Evolutionary conservation across 2,888 invertebrate genomes (phyloP).

Genomic region (Amaurobius ferox): DNA sequence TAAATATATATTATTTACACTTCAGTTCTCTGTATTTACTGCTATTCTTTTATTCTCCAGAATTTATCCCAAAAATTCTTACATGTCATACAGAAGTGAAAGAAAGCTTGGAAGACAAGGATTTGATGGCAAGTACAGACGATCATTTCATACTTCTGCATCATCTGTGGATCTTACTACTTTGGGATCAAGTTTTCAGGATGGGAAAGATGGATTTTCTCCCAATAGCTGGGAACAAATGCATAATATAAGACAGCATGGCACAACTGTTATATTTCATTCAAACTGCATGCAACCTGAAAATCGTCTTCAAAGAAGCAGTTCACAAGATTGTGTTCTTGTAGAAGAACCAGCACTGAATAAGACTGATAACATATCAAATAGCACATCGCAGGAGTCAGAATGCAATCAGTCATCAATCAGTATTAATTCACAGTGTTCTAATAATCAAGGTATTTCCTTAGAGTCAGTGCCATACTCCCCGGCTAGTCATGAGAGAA

Average conservation of each 20-base stretch:
- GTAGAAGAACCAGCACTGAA: slow-evolving; percentile 31
- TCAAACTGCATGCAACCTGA: slow-evolving; percentile 74
- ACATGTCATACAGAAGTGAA: slow-evolving; percentile 85
- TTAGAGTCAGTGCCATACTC: slow-evolving; percentile 61
- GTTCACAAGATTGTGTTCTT: slow-evolving; percentile 51
- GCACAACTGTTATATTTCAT: slow-evolving; percentile 77
- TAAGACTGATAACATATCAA: slow-evolving; percentile 52
- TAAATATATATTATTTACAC: too few relatives aligned
- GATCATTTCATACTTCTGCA: slow-evolving; percentile 81
- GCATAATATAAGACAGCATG: slow-evolving; percentile 76
- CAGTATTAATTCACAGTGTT: slow-evolving; percentile 50
- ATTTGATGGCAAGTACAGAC: slow-evolving; percentile 86
- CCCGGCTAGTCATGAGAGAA: slow-evolving; percentile 66
- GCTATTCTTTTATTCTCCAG: slow-evolving; percentile 80
- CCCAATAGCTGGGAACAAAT: slow-evolving; percentile 75
- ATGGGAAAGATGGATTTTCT: slow-evolving; percentile 47
- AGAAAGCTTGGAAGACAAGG: slow-evolving; percentile 80
- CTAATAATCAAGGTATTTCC: slow-evolving; percentile 26
- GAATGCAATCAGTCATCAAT: slow-evolving; percentile 47
- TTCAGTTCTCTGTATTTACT: too few relatives aligned
- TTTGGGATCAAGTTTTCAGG: slow-evolving; percentile 50
- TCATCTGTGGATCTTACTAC: slow-evolving; percentile 62
- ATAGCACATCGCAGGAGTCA: background rate
- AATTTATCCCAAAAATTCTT: slow-evolving; percentile 87
- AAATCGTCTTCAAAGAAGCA: slow-evolving; percentile 46